Percentiles rank a stretch among this genome's conserved stretches.
Evolutionary conservation across 2,888 invertebrate genomes (phyloP).

Genomic region (Drosophila birchii): DNA sequence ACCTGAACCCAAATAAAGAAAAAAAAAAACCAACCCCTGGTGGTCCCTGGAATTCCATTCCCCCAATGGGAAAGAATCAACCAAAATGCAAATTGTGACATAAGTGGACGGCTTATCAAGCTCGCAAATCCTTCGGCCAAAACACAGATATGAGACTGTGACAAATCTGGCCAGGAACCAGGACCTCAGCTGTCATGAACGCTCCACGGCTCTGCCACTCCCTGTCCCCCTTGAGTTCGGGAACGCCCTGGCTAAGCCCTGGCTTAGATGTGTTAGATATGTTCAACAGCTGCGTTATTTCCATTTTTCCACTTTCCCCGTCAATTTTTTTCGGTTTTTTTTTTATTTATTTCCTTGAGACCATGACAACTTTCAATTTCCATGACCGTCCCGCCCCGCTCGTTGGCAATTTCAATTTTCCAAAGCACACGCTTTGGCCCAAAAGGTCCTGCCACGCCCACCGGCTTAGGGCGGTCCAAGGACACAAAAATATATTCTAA

Average conservation of each 20-base stretch:
- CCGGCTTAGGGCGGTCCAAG: slow-evolving; percentile 57
- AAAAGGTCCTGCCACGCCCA: slow-evolving; percentile 67
- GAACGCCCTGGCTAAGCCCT: slow-evolving; percentile 63
- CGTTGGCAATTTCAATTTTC: slow-evolving; percentile 70
- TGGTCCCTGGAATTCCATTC: not conserved
- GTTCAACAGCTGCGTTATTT: slow-evolving; percentile 79
- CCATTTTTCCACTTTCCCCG: slow-evolving; percentile 32
- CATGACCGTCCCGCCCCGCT: slow-evolving; percentile 44
- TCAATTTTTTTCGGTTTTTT: slow-evolving; percentile 5
- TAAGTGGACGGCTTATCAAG: slow-evolving; percentile 65
- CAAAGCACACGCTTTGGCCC: slow-evolving; percentile 39
- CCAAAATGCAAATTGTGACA: slow-evolving; percentile 56
- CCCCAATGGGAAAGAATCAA: slow-evolving; percentile 26
- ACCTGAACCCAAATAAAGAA: not conserved
- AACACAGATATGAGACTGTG: slow-evolving; percentile 62
- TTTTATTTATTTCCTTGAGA: slow-evolving; percentile 40
- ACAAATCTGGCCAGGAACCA: slow-evolving; percentile 62
- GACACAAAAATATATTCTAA: slow-evolving; percentile 64
- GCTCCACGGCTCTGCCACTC: slow-evolving; percentile 41
- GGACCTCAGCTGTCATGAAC: slow-evolving; percentile 67
- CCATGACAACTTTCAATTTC: slow-evolving; percentile 77
- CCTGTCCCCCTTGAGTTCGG: slow-evolving; percentile 9
- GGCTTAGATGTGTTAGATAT: slow-evolving; percentile 78
- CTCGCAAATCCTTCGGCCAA: slow-evolving; percentile 51
- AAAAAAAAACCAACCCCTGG: not conserved